Evolutionary conservation across 2,113 vertebrate species (phyloP).

Genomic region (Thamnaconus septentrionalis): DNA sequence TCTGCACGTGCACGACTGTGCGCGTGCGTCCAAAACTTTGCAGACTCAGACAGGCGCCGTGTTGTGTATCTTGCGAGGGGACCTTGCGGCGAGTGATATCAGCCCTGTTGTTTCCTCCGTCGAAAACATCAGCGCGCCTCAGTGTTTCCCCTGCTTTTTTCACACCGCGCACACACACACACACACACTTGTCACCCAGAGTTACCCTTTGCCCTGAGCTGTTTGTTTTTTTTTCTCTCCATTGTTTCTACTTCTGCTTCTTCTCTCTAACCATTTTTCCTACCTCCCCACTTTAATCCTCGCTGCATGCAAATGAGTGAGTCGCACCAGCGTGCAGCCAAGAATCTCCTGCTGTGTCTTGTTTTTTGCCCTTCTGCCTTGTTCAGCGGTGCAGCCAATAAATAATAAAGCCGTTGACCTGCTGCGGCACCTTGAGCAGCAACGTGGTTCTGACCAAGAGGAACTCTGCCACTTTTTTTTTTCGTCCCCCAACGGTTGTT

Average conservation of each 20-base stretch:
- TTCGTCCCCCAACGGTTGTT: conserved; percentile 36
- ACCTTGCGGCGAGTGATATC: conserved; percentile 65
- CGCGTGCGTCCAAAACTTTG: conserved; percentile 39
- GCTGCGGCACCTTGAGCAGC: not conserved
- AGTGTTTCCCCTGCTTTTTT: conserved; percentile 59
- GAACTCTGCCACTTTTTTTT: conserved; percentile 5
- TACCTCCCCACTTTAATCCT: not conserved
- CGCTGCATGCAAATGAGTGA: conserved; percentile 17
- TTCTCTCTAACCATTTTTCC: not conserved
- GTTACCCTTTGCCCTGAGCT: conserved; percentile 42
- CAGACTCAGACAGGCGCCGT: conserved; percentile 57
- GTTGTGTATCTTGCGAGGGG: conserved; percentile 52
- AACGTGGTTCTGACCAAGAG: conserved; percentile 6
- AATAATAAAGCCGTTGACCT: not conserved
- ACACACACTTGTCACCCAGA: conserved; percentile 46
- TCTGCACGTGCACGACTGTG: conserved; percentile 5
- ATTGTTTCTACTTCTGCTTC: too few species aligned
- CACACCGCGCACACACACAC: conserved; percentile 4
- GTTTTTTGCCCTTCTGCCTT: too few species aligned
- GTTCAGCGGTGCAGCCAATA: too few species aligned
- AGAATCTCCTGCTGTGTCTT: too few species aligned
- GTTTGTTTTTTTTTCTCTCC: not conserved
- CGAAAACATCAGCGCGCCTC: conserved; percentile 59
- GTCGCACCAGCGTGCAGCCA: too few species aligned
- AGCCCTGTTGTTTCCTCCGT: conserved; percentile 59